A percentile compares a stretch with the other conserved stretches of the same genome.
Evolutionary conservation across 2,113 vertebrate genomes (phyloP).

Genomic region (Taxidea taxus): DNA sequence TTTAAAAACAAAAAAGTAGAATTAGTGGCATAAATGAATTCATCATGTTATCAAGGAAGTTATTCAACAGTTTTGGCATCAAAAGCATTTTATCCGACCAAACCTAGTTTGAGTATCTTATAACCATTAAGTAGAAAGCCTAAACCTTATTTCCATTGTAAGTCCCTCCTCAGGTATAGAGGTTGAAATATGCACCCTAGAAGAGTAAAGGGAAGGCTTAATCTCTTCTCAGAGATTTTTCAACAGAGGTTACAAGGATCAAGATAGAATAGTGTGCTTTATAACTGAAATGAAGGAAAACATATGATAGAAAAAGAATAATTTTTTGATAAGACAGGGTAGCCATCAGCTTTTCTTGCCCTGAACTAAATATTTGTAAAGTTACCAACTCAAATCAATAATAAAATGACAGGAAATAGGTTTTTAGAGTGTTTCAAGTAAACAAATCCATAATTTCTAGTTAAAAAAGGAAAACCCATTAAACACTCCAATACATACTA

Average conservation of each 20-base stretch:
- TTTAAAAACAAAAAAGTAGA: conserved; percentile 1
- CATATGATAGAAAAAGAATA: not conserved
- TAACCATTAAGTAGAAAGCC: not conserved
- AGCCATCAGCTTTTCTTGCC: not conserved
- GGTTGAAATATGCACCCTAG: not conserved
- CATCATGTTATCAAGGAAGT: not conserved
- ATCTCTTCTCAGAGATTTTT: not conserved
- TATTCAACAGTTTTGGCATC: not conserved
- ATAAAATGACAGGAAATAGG: not conserved
- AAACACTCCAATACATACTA: conserved; percentile 57
- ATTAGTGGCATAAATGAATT: conserved; percentile 16
- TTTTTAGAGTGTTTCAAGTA: conserved; percentile 40
- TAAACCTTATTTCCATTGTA: not conserved
- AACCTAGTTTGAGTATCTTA: not conserved
- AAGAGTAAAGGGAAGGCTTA: not conserved
- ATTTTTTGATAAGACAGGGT: not conserved
- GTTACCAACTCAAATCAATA: conserved; percentile 29
- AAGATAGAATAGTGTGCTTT: not conserved
- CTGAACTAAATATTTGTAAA: conserved; percentile 30
- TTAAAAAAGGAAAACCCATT: conserved; percentile 61
- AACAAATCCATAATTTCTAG: conserved; percentile 59
- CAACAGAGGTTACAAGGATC: not conserved
- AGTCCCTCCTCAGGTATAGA: not conserved
- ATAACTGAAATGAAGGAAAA: not conserved
- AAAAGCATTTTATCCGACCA: conserved; percentile 12